These are phyloP conservation scores for Pachliopta kotzebuea DNA, from an alignment of 2,888 invertebrate species.

Conservation along the genomic window DNA sequence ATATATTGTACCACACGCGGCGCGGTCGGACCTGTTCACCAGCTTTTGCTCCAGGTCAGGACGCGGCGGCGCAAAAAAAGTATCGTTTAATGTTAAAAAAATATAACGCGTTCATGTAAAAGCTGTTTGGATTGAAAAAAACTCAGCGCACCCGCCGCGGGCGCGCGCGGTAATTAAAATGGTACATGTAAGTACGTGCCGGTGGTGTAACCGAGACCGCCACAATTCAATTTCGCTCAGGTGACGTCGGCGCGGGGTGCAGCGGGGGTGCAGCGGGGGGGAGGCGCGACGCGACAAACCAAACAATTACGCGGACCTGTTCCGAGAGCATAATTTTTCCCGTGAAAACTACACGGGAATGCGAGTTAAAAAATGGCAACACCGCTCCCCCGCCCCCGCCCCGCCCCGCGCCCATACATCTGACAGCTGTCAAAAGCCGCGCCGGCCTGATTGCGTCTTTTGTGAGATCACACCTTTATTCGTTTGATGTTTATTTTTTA, in stretches of 20 bases:
- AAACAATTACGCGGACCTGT: conserved; percentile 78
- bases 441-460: conserved; percentile 60
- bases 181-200: conserved; percentile 33
- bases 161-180: conserved; percentile 16
- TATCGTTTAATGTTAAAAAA: too few species aligned
- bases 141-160: too few species aligned
- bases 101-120: too few species aligned
- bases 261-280: conserved; percentile 36
- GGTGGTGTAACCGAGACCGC: conserved; percentile 59
- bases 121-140: too few species aligned
- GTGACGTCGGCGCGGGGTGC: conserved; percentile 46
- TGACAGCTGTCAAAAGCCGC: conserved; percentile 75
- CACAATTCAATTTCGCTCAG: conserved; percentile 73
- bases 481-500: conserved; percentile 17
- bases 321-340: conserved; percentile 74
- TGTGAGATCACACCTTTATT: conserved; percentile 53
- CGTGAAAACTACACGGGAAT: conserved; percentile 61
- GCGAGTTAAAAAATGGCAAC: conserved; percentile 51
- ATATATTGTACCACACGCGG: conserved; percentile 1
- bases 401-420: too few species aligned
- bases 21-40: too few species aligned
- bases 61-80: too few species aligned
- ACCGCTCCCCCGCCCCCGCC: too few species aligned
- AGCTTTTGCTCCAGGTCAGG: too few species aligned
- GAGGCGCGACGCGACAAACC: conserved; percentile 58